A percentile compares a stretch with the other conserved stretches of the same genome.
phyloP scores from a whole-genome alignment of 1,140 invertebrate species.

The Prorops nasuta region DNA sequence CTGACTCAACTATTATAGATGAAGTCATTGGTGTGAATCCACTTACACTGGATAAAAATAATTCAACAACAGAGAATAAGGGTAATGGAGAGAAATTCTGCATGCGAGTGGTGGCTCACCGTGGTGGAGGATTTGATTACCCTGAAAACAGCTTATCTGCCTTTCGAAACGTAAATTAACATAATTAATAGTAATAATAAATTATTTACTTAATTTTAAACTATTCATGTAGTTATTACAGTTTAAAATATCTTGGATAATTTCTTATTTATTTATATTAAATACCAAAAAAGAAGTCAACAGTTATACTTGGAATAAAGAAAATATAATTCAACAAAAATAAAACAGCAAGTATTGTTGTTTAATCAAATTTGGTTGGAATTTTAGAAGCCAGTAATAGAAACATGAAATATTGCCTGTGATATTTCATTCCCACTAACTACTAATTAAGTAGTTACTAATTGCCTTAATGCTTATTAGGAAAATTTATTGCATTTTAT shows the following conservation, averaged over 20 bases:
- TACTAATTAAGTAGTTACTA: slow-evolving; percentile 20
- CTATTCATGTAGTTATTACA: too few relatives aligned
- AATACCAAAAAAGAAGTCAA: too few relatives aligned
- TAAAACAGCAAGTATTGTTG: too few relatives aligned
- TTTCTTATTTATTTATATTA: slow-evolving; percentile 5
- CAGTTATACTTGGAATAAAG: too few relatives aligned
- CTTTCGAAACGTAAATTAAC: slow-evolving; percentile 64
- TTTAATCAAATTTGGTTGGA: too few relatives aligned
- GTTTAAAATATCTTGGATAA: background rate
- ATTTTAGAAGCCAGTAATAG: too few relatives aligned
- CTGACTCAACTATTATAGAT: slow-evolving; percentile 37
- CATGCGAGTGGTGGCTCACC: slow-evolving; percentile 64
- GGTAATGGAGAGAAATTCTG: slow-evolving; percentile 41
- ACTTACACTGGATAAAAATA: slow-evolving; percentile 24
- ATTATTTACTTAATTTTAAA: too few relatives aligned
- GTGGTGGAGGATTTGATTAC: slow-evolving; percentile 69
- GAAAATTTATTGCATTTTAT: too few relatives aligned
- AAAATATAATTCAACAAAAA: too few relatives aligned
- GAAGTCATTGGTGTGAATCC: slow-evolving; percentile 54
- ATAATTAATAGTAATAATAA: slow-evolving; percentile 20
- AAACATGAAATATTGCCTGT: too few relatives aligned
- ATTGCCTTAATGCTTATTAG: too few relatives aligned
- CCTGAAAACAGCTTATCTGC: slow-evolving; percentile 73
- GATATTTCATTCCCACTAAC: too few relatives aligned
- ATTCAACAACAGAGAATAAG: slow-evolving; percentile 18